Base-by-base conservation (phyloP, 2,797 vertebrate species). In the Myioborus miniatus region DNA sequence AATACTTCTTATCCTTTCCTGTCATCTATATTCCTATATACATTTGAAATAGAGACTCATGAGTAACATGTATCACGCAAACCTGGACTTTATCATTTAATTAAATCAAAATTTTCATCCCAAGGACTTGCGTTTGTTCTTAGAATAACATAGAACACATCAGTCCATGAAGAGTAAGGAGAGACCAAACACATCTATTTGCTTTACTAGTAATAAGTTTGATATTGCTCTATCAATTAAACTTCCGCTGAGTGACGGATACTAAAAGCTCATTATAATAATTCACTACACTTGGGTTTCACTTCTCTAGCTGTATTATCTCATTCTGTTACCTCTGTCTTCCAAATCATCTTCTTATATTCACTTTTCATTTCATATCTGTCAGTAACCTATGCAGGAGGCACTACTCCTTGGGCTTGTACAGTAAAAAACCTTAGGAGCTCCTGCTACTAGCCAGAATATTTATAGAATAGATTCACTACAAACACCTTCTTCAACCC, bases 1-100 rank as follows among this genome's bases (percentile, higher is more conserved):
- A 86, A 59, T 69, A 91, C 65, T 82, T 77, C 50, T 88, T 86
- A 77, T 43, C 44, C 46, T n/a, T 55, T 67, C 63, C 52, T 79
- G 55, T 74, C 63, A 80, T 80, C 64, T 43, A 60, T 36, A 39
- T 74, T 93, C 30, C 52, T 39, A 49, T 6, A 64, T 6, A 44
- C 24, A 43, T 68, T 70, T 77, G 68, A 92, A 93, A 94, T 16
- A 23, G 22, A 90, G 24, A 83, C 41, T 63, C 32, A 6, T 3
- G 6, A 76, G 39, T 29, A 90, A 69, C 8, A 43, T 1, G 1
- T 9, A 83, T 82, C 77, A 56, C 1, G 2, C 55, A 72, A 90
- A 84, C 17, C 7, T 56, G 32, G 43, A 58, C 17, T 71, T 60
- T 23, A 50, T 75, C 14, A 55, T 86, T 93, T 78, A 90, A 88